phyloP scores from a whole-genome alignment of 1,140 invertebrate species.

The Calliphora vicina region DNA sequence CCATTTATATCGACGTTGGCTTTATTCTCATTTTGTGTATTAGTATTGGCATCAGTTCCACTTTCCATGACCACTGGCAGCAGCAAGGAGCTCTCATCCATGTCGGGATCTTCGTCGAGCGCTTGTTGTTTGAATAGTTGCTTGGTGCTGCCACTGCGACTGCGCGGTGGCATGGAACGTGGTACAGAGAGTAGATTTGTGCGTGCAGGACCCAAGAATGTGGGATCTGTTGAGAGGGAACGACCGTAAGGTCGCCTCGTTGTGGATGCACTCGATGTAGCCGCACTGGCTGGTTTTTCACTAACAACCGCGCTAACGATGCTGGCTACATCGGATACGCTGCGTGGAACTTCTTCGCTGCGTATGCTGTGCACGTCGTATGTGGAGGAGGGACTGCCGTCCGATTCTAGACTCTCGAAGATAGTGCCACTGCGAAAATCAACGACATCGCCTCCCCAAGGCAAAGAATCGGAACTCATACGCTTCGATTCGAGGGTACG shows the following conservation, averaged over 20 bases:
- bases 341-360: conserved; percentile 52
- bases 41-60: conserved; percentile 26
- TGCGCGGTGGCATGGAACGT: conserved; percentile 59
- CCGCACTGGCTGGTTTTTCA: conserved; percentile 28
- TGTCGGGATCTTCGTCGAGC: conserved; percentile 58
- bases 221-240: conserved; percentile 59
- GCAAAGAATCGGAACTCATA: conserved; percentile 61
- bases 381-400: conserved; percentile 44
- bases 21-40: not conserved
- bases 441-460: conserved; percentile 57
- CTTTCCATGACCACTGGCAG: conserved; percentile 45
- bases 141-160: conserved; percentile 61
- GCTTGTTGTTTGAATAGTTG: conserved; percentile 63
- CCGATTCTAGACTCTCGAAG: conserved; percentile 59
- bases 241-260: conserved; percentile 53
- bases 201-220: conserved; percentile 42
- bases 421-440: conserved; percentile 58
- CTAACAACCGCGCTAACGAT: conserved; percentile 38
- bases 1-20: not conserved
- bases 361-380: conserved; percentile 56
- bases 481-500: conserved; percentile 60
- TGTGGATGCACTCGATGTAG: not conserved
- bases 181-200: conserved; percentile 57
- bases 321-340: conserved; percentile 41
- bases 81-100: conserved; percentile 59